A percentile compares a stretch with the other conserved stretches of the same genome.
Evolutionary conservation across 2,888 invertebrate species (phyloP).

Genomic region (Orchesella flavescens): DNA sequence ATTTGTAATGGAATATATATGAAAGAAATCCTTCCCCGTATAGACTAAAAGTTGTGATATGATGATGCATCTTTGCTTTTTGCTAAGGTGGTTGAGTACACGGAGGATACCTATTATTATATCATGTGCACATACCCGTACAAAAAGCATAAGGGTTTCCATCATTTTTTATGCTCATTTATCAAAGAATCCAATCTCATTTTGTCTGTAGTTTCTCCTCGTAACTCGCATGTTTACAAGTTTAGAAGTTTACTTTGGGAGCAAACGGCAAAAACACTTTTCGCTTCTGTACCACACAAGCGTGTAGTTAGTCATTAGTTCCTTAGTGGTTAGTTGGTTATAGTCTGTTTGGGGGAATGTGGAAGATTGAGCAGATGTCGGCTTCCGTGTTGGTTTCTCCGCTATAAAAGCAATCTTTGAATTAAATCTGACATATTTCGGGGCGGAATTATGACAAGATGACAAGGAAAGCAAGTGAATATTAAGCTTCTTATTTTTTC

Average conservation of each 20-base stretch:
- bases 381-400: slow-evolving; percentile 15
- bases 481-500: neutral
- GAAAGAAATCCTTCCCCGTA: neutral
- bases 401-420: slow-evolving; percentile 42
- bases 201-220: no score
- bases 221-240: no score
- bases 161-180: neutral
- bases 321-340: no score
- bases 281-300: slow-evolving; percentile 11
- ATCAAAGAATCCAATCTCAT: slow-evolving; percentile 1
- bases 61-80: neutral
- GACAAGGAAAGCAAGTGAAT: slow-evolving; percentile 35
- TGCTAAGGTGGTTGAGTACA: neutral
- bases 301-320: neutral
- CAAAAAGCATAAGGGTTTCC: no score
- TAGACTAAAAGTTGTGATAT: no score
- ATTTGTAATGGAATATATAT: neutral
- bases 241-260: no score
- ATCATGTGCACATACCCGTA: no score
- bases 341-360: neutral
- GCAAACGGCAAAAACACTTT: neutral
- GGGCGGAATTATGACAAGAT: slow-evolving; percentile 46
- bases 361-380: slow-evolving; percentile 48
- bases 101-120: no score
- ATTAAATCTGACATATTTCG: slow-evolving; percentile 50